These are phyloP conservation scores for Frankliniella intonsa DNA, from an alignment of 2,888 invertebrate species.

Conservation along the genomic window DNA sequence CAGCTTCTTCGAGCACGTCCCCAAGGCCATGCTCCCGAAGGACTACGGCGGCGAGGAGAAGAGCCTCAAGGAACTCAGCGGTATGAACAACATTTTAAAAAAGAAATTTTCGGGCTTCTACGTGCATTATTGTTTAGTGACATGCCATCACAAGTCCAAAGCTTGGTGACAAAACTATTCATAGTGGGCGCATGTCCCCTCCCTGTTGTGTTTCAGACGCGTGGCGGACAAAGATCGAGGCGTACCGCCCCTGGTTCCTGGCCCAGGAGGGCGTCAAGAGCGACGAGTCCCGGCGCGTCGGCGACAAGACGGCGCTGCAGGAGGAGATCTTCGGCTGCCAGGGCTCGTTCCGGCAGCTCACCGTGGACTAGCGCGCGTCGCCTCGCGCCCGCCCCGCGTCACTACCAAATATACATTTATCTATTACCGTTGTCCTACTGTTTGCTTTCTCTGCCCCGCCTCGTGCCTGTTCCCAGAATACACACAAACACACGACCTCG, in stretches of 20 bases:
- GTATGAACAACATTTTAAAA: slow-evolving; percentile 37
- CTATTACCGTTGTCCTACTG: neutral
- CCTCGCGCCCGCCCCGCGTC: no score
- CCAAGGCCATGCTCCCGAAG: slow-evolving; percentile 46
- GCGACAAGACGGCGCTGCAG: slow-evolving; percentile 38
- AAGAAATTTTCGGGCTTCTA: no score
- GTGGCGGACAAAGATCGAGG: slow-evolving; percentile 41
- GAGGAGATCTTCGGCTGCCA: slow-evolving; percentile 42
- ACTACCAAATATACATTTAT: neutral
- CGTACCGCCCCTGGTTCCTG: slow-evolving; percentile 41
- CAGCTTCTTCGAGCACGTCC: slow-evolving; percentile 45
- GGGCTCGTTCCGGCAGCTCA: slow-evolving; percentile 44
- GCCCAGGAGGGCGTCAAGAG: slow-evolving; percentile 40
- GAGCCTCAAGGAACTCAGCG: slow-evolving; percentile 40
- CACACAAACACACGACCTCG: no score
- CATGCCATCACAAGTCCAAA: no score
- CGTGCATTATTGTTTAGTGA: no score
- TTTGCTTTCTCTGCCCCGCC: neutral
- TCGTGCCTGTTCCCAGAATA: no score
- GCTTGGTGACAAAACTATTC: no score
- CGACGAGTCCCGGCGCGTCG: slow-evolving; percentile 43
- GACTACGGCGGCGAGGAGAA: slow-evolving; percentile 47
- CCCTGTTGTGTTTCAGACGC: slow-evolving; percentile 39
- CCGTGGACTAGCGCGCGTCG: slow-evolving; percentile 42
- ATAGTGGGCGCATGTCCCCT: no score